These are phyloP conservation scores for Epizoanthus scotinus DNA, from an alignment of 92 coral and sea anemone genomes.

Conservation along the genomic window DNA sequence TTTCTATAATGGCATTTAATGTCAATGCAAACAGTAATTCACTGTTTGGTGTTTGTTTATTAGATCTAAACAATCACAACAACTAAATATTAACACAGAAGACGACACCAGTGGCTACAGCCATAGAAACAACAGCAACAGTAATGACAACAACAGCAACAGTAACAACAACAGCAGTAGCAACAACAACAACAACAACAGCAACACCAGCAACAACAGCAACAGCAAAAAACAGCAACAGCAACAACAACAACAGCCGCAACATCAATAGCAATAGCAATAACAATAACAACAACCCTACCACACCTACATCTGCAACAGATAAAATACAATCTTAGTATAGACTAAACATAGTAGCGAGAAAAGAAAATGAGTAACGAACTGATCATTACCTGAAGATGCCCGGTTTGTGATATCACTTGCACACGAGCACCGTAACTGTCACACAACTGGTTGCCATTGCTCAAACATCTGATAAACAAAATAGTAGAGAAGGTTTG, in stretches of 20 bases:
- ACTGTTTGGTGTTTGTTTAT: too few species aligned
- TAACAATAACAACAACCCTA: too few species aligned
- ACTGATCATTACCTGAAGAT: conserved; percentile 63
- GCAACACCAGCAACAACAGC: background rate
- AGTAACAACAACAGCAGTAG: background rate
- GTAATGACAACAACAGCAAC: background rate
- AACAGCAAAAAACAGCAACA: background rate
- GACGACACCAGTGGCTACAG: background rate
- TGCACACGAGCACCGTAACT: conserved; percentile 90
- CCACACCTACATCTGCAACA: background rate
- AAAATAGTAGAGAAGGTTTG: background rate
- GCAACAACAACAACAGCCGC: background rate
- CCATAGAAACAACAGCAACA: background rate
- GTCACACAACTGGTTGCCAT: conserved; percentile 60
- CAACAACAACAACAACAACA: background rate
- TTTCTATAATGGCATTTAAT: too few species aligned
- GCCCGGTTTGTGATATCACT: conserved; percentile 63
- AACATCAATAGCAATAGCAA: background rate
- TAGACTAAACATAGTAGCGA: too few species aligned
- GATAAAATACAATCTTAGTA: background rate
- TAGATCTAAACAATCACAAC: too few species aligned
- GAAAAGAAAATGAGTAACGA: too few species aligned
- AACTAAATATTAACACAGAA: too few species aligned
- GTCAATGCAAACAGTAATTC: too few species aligned
- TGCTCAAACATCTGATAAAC: conserved; percentile 53